Evolutionary conservation across 1,140 invertebrate species (phyloP), one percentile per base, ranked within the genome.

Genomic region (Dendroctonus valens): DNA sequence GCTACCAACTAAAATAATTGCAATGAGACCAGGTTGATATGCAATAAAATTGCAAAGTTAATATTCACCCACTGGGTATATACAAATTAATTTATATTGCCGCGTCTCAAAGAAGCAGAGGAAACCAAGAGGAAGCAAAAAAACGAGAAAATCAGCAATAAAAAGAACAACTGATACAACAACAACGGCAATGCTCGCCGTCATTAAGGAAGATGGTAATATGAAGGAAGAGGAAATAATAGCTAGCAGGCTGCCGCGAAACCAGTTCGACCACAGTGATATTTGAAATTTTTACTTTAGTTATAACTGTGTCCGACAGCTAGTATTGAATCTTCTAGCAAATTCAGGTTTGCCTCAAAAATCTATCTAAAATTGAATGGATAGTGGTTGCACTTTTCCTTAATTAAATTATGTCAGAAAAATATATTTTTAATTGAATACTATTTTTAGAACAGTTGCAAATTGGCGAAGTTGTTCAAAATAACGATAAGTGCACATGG

Each of bases 171-270:
- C 42, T 38, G 39, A 46, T 59, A 37, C 11, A 49, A 59, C 46
- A 42, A 58, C 54, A 59, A 59, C 58, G 44, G 44, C 57, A 39
- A 49, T 59, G 46, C 58, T 59, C 44, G 46, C 37, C 58, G 37
- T 50, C 58, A 59, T 59, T 59, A 59, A 48, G 58, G 38, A 59
- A 59, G 58, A 49, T 59, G 42, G 46, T 59, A 59, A 59, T 59
- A 49, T 49, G 57, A 38, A 59, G 58, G 58, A 59, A 59, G 58
- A 59, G 58, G 58, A 59, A 59, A 59, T 59, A 59, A 59, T n/a
- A 11, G 44, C 58, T 46, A 59, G n/a, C 44, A 38, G 58, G 58
- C 58, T 37, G 41, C 41, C 37, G 14, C 58, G 58, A 59, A 50
- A 59, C 58, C 58, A 59, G 58, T 59, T 59, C 46, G 58, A 50